phyloP scores from a whole-genome alignment of 1,140 invertebrate species.

The Elymnias hypermnestra region DNA sequence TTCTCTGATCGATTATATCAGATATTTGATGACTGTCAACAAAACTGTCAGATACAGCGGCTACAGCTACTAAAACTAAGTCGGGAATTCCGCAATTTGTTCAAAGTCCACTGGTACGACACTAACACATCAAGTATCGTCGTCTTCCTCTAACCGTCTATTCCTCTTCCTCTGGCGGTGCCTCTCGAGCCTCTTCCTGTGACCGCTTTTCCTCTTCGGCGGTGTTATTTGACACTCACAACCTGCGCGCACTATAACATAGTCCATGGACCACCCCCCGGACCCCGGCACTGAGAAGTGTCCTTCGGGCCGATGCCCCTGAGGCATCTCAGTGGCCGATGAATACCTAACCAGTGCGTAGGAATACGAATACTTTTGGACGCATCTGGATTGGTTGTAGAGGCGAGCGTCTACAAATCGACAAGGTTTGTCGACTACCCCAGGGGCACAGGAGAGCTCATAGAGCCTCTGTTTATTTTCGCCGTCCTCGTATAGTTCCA shows the following conservation, averaged over 20 bases:
- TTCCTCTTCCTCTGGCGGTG: conserved; percentile 53
- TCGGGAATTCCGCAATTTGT: conserved; percentile 49
- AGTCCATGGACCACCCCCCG: conserved; percentile 85
- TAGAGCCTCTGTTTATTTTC: conserved; percentile 83
- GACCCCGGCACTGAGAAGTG: conserved; percentile 75
- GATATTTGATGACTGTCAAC: no score
- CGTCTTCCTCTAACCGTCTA: conserved; percentile 45
- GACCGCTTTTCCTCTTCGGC: conserved; percentile 38
- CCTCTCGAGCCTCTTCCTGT: conserved; percentile 44
- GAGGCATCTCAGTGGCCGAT: conserved; percentile 67
- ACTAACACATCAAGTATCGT: conserved; percentile 55
- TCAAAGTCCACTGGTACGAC: conserved; percentile 50
- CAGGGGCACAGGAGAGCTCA: conserved; percentile 85
- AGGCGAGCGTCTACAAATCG: conserved; percentile 84
- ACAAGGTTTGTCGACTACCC: conserved; percentile 84
- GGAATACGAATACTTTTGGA: conserved; percentile 89
- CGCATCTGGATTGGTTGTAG: conserved; percentile 83
- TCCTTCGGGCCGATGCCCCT: conserved; percentile 63
- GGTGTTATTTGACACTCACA: conserved; percentile 86
- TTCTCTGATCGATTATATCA: no score
- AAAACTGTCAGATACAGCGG: conserved; percentile 32
- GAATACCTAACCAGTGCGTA: conserved; percentile 85
- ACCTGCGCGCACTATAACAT: conserved; percentile 87
- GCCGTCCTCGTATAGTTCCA: conserved; percentile 85
- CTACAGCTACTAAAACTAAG: conserved; percentile 34